Base-by-base conservation (phyloP, 2,797 vertebrate genomes). In the Prunella strophiata region DNA sequence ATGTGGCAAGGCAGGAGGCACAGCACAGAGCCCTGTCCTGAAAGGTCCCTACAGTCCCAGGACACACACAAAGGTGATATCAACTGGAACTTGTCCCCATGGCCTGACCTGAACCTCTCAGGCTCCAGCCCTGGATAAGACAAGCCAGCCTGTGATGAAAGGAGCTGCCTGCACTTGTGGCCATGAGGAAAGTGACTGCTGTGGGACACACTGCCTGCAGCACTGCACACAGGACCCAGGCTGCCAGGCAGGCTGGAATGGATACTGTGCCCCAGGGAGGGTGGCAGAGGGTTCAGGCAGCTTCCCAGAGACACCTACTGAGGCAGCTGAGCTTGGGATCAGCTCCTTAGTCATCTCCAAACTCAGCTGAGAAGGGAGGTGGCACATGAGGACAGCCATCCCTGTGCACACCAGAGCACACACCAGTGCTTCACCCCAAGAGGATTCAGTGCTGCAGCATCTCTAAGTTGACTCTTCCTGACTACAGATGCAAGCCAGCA, bases 331-430 rank as follows among this genome's bases (percentile, higher is more conserved):
- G 83, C 48, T n/a, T 34, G 70, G 76, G 54, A 84, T 74, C 84
- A 55, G 50, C 52, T 71, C 76, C 77, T 63, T 1, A 29, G 14
- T 43, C 43, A 59, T 45, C 61, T 71, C 86, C 40, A 57, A 59
- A 47, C n/a, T 30, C 57, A 66, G 2, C 9, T 15, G 30, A 83
- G 81, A 76, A 59, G n/a, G 47, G 63, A 66, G 21, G 32, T 59
- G 76, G 72, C 61, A 52, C 70, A 13, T 0, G 4, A 43, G 45
- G 38, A 83, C 0, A 0, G 68, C 27, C 4, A 15, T 26, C n/a
- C 51, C 36, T 0, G 1, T 3, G 52, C 40, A 52, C 4, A 11
- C 22, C 67, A 16, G 13, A 57, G 38, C 66, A 65, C 34, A 21
- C 0, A 0, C 12, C 66, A n/a, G 15, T 19, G 40, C 67, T 67